Conservation (phyloP, 2,888 invertebrate species). For the Brachypalpus laphriformis region DNA sequence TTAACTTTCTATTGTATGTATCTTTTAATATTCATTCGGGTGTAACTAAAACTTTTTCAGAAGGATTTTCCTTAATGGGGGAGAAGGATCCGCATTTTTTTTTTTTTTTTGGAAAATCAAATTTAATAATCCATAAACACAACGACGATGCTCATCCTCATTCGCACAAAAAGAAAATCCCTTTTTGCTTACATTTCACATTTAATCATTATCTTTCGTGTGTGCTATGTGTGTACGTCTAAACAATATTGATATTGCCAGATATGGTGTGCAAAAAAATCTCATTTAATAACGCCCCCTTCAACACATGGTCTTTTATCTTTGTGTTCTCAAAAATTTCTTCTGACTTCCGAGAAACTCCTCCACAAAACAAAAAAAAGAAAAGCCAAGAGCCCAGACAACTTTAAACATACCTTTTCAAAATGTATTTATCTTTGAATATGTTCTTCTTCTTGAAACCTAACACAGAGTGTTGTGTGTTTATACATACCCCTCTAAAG, state of each 20-base stretch:
- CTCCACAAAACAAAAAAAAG: too few species aligned
- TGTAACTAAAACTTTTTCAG: not conserved
- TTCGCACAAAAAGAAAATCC: not conserved
- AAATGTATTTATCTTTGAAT: not conserved
- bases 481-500: not conserved
- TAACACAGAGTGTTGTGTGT: not conserved
- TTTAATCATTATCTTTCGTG: conserved; percentile 42
- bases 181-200: conserved; percentile 16
- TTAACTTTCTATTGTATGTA: not conserved
- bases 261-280: not conserved
- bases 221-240: conserved; percentile 7
- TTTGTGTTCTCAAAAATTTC: not conserved
- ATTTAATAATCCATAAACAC: conserved; percentile 48
- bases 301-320: conserved; percentile 8
- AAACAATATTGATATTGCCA: conserved; percentile 37
- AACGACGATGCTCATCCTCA: not conserved
- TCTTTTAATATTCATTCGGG: not conserved
- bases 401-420: not conserved
- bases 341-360: not conserved
- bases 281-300: conserved; percentile 18
- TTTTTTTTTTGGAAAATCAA: conserved; percentile 9
- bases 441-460: not conserved
- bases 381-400: not conserved
- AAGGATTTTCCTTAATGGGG: too few species aligned
- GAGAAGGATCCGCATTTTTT: not conserved